Base-by-base conservation (phyloP, 1,140 invertebrate genomes). In the Hycleus phaleratus region DNA sequence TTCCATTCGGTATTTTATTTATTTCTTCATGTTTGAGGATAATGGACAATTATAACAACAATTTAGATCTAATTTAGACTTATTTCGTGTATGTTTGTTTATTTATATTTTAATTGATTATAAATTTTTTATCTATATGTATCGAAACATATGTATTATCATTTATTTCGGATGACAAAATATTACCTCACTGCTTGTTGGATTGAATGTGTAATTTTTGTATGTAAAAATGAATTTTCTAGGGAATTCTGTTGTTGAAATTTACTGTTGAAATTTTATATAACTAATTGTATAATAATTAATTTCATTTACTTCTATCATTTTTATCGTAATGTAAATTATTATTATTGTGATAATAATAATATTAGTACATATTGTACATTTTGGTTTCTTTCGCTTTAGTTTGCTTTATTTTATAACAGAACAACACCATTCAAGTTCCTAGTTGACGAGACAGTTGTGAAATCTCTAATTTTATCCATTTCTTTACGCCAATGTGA, bases 31-130 rank as follows among this genome's bases (percentile, higher is more conserved):
- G 48, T n/a, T 38, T 12, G 26, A 12, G 11, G 8, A 49, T 12
- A 86, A 91, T 61, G 75, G 91, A 8, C 79, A 81, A 24, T 85
- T 87, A n/a, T n/a, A 38, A 90, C 88, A 71, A 85, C 80, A 3
- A 68, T 91, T 2, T 72, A 32, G 32, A 32, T 4, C 7, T 32
- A 32, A 18, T 18, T 18, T 18, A 18, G 18, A 18, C 18, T 32
- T 32, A 32, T 32, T 32, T 32, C 44, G 26, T 25, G 3, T 12
- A 53, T 26, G 24, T 51, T 52, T 48, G 50, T 51, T 58, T 58
- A 58, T 58, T 58, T 58, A 51, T 58, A 40, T 32, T 45, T 45
- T 45, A 11, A 45, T 45, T 45, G 18, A 45, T 24, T 24, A 6
- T 24, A 45, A 4, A 45, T 6, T 45, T 24, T 45, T 45, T 45